A percentile compares a stretch with the other conserved stretches of the same genome.
Conservation (phyloP, 1,140 invertebrate genomes). For the Macrotrachela quadricornifera region DNA sequence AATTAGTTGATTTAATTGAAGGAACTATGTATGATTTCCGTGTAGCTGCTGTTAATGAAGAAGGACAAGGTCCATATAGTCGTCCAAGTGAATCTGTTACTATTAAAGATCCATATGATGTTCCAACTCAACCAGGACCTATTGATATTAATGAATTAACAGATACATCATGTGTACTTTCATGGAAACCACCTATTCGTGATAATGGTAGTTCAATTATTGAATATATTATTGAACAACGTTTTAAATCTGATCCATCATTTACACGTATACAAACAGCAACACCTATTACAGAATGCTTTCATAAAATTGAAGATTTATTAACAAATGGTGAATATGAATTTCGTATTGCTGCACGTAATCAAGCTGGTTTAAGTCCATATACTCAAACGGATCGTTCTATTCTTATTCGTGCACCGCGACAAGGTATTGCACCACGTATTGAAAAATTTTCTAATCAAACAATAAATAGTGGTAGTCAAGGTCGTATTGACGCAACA, state of each 20-base stretch:
- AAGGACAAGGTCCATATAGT: conserved; percentile 65
- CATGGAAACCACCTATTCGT: conserved; percentile 47
- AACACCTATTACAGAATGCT: conserved; percentile 64
- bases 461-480: background rate
- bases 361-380: conserved; percentile 16
- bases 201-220: conserved; percentile 31
- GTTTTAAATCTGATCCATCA: background rate
- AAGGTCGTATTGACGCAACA: conserved; percentile 6
- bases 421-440: background rate
- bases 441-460: background rate
- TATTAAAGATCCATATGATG: conserved; percentile 83
- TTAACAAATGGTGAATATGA: conserved; percentile 20
- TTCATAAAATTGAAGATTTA: conserved; percentile 51
- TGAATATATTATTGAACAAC: conserved; percentile 47
- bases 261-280: background rate
- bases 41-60: conserved; percentile 76
- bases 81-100: conserved; percentile 69
- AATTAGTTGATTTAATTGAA: conserved; percentile 64
- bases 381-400: conserved; percentile 15
- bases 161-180: conserved; percentile 44
- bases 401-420: background rate
- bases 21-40: conserved; percentile 65
- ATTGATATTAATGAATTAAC: conserved; percentile 46
- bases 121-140: conserved; percentile 73
- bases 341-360: conserved; percentile 19